A percentile compares a stretch with the other conserved stretches of the same genome.
These are phyloP conservation scores for Meiosimyza decipiens DNA, from an alignment of 2,888 invertebrate species.

Conservation along the genomic window DNA sequence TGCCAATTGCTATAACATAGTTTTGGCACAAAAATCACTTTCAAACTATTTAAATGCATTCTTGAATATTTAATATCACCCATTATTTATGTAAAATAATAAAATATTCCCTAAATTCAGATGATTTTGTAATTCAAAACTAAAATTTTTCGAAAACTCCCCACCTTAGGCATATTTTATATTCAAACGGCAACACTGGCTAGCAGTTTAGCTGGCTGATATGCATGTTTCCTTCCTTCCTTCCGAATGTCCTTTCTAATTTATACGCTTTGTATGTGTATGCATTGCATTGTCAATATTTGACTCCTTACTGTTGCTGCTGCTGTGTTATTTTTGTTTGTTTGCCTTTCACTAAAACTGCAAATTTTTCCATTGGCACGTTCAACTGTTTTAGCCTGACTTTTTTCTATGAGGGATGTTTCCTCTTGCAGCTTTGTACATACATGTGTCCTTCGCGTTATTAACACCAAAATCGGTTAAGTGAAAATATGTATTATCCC, in stretches of 20 bases:
- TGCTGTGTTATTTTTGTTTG: constrained; percentile 14
- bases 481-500: constrained; percentile 36
- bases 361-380: constrained; percentile 24
- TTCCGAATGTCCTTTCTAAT: not conserved
- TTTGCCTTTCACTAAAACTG: constrained; percentile 16
- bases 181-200: too few species aligned
- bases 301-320: constrained; percentile 22
- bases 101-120: too few species aligned
- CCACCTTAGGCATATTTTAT: too few species aligned
- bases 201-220: too few species aligned
- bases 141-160: too few species aligned
- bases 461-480: constrained; percentile 38
- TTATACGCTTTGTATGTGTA: not conserved
- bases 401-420: not conserved
- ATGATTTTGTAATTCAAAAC: too few species aligned
- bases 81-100: too few species aligned
- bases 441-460: constrained; percentile 3
- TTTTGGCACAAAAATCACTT: too few species aligned
- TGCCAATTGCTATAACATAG: too few species aligned
- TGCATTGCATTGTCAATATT: constrained; percentile 34
- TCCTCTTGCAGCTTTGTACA: not conserved
- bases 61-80: too few species aligned
- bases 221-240: not conserved
- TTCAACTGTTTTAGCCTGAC: not conserved
- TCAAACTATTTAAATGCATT: too few species aligned